Evolutionary conservation across 2,113 vertebrate genomes (phyloP).

Genomic region (Campylorhamphus procurvoides): DNA sequence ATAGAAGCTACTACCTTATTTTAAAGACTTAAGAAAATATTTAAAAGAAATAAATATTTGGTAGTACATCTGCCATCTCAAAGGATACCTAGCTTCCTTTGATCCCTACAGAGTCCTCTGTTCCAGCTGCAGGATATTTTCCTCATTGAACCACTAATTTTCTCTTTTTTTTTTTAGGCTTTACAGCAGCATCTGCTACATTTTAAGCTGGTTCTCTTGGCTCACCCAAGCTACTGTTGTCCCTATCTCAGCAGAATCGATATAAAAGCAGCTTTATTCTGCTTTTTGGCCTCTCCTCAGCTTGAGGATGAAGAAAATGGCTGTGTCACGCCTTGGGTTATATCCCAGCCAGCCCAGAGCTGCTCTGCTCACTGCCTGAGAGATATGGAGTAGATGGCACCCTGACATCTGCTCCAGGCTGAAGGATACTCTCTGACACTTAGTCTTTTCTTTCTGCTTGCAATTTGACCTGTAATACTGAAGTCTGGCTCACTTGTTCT

Average conservation of each 20-base stretch:
- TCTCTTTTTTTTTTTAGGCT: background rate
- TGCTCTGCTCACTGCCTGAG: background rate
- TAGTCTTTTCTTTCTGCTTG: background rate
- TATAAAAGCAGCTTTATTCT: background rate
- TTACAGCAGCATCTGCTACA: background rate
- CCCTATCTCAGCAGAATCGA: background rate
- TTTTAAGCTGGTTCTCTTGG: background rate
- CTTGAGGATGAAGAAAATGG: background rate
- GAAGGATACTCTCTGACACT: background rate
- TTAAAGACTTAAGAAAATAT: slow-evolving; percentile 49
- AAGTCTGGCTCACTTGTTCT: background rate
- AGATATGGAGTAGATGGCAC: background rate
- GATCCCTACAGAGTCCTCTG: background rate
- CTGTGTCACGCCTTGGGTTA: background rate
- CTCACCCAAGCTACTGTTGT: background rate
- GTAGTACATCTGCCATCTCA: slow-evolving; percentile 23
- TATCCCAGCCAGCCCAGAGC: background rate
- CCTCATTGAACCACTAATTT: background rate
- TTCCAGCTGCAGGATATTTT: slow-evolving; percentile 26
- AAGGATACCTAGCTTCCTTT: slow-evolving; percentile 30
- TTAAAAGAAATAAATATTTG: slow-evolving; percentile 54
- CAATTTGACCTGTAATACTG: background rate
- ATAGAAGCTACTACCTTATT: slow-evolving; percentile 23
- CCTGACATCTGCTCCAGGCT: background rate
- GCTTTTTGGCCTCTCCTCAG: background rate